Conservation (phyloP, 1,140 invertebrate genomes). For the Trichonephila clavata region DNA sequence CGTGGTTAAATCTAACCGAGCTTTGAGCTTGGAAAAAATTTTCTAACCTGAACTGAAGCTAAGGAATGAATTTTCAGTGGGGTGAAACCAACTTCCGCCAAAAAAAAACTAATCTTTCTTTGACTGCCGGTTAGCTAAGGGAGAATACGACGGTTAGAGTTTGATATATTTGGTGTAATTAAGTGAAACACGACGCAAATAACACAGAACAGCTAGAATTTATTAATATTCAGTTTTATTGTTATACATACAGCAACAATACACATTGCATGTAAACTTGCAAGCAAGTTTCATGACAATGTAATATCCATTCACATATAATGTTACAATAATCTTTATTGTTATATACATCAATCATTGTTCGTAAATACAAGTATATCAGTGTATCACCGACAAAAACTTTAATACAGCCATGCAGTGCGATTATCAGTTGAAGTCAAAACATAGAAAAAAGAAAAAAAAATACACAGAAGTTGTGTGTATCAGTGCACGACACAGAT, state of each 20-base stretch:
- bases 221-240: conserved; percentile 48
- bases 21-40: no score
- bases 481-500: neutral
- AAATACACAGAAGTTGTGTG: neutral
- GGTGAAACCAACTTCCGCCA: no score
- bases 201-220: conserved; percentile 23
- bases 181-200: neutral
- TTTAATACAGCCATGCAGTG: neutral
- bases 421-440: neutral
- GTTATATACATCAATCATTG: conserved; percentile 56
- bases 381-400: conserved; percentile 22
- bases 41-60: no score
- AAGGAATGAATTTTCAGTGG: no score
- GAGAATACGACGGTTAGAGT: no score
- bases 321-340: conserved; percentile 25
- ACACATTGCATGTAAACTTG: conserved; percentile 66
- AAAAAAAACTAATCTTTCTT: no score
- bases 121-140: no score
- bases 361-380: conserved; percentile 24
- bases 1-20: no score
- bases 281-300: conserved; percentile 46
- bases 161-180: neutral
- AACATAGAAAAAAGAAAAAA: neutral
- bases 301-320: conserved; percentile 50
- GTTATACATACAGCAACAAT: conserved; percentile 73